These are phyloP conservation scores for Hemistola chrysoprasaria DNA, from an alignment of 2,888 invertebrate genomes.

Conservation along the genomic window DNA sequence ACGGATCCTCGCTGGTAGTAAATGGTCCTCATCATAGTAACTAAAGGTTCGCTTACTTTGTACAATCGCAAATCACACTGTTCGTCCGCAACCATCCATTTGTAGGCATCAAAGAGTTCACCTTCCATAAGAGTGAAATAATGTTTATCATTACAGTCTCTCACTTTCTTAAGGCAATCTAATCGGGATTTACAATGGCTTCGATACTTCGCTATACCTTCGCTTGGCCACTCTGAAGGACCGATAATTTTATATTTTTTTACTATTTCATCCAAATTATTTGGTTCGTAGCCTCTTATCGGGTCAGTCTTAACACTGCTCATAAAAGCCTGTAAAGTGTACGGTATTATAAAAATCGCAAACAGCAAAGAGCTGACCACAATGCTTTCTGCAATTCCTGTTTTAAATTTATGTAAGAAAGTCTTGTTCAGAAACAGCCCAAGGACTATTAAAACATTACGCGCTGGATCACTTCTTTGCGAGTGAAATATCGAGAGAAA, in stretches of 20 bases:
- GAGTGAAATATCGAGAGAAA: constrained; percentile 33
- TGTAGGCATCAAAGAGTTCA: constrained; percentile 22
- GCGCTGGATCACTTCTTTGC: constrained; percentile 21
- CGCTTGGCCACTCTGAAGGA: constrained; percentile 7
- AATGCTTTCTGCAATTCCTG: constrained; percentile 31
- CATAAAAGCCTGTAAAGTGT: constrained; percentile 37
- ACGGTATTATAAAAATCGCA: constrained; percentile 38
- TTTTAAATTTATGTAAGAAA: constrained; percentile 17
- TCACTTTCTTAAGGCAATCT: no score
- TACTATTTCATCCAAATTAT: constrained; percentile 23
- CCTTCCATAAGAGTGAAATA: constrained; percentile 34
- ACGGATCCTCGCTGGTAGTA: constrained; percentile 44
- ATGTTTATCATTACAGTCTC: constrained; percentile 14
- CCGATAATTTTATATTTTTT: constrained; percentile 18
- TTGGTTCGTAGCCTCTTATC: constrained; percentile 32
- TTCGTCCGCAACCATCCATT: constrained; percentile 31
- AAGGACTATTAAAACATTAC: constrained; percentile 36
- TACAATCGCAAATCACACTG: constrained; percentile 31
- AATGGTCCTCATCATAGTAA: constrained; percentile 29
- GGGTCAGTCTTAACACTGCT: constrained; percentile 37
- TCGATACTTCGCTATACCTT: neutral
- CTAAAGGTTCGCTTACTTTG: constrained; percentile 27
- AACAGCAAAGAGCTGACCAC: constrained; percentile 35
- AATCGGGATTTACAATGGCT: constrained; percentile 28
- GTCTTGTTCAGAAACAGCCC: constrained; percentile 43